These are phyloP conservation scores for Salmo trutta DNA, from an alignment of 2,797 vertebrate genomes.

Conservation along the genomic window DNA sequence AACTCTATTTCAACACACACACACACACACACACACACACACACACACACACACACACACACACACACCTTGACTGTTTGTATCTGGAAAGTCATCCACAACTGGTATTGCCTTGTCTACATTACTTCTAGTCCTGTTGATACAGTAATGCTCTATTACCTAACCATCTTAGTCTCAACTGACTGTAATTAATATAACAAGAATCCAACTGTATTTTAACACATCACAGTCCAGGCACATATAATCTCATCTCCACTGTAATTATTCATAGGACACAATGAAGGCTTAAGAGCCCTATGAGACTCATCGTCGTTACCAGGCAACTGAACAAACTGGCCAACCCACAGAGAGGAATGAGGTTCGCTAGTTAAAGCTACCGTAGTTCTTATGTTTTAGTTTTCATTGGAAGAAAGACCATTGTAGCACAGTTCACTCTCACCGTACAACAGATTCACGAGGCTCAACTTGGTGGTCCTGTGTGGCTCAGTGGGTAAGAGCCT, in stretches of 20 bases:
- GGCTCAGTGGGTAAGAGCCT: not conserved
- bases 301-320: not conserved
- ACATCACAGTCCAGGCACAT: not conserved
- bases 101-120: not conserved
- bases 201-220: not conserved
- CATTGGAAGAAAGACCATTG: not conserved
- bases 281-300: not conserved
- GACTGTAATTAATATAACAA: not conserved
- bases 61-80: not conserved
- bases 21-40: not conserved
- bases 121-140: not conserved
- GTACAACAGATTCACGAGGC: not conserved
- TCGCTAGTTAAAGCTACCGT: not conserved
- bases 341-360: not conserved
- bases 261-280: constrained; percentile 1
- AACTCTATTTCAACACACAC: not conserved
- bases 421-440: not conserved
- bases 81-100: not conserved
- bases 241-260: not conserved
- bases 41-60: constrained; percentile 6
- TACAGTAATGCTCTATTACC: not conserved
- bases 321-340: not conserved
- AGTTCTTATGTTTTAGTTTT: not conserved
- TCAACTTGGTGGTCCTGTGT: not conserved
- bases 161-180: not conserved